These are phyloP conservation scores for Lates japonicus DNA, from an alignment of 2,797 vertebrate genomes.

Conservation along the genomic window DNA sequence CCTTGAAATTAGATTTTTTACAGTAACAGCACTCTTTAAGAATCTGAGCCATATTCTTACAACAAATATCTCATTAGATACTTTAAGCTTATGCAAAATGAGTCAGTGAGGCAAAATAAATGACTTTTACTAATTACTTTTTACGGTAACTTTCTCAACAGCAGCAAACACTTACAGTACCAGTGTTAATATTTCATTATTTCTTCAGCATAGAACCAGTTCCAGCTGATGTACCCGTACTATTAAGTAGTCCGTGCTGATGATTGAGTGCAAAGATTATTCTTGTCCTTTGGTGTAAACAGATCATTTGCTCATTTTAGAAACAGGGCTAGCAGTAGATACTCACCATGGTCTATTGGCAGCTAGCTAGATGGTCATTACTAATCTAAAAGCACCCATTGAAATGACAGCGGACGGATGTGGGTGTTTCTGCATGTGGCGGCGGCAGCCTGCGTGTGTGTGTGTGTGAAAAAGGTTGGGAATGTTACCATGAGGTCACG, in stretches of 20 bases:
- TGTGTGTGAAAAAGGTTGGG: slow-evolving; percentile 52
- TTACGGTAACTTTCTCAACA: slow-evolving; percentile 32
- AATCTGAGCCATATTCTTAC: no score
- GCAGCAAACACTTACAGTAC: slow-evolving; percentile 35
- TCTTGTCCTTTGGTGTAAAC: slow-evolving; percentile 64
- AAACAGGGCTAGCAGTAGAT: slow-evolving; percentile 43
- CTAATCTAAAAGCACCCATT: slow-evolving; percentile 65
- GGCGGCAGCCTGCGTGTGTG: slow-evolving; percentile 3
- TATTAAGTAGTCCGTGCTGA: slow-evolving; percentile 45
- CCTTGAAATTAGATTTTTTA: no score
- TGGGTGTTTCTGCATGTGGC: slow-evolving; percentile 37
- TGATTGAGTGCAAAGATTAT: slow-evolving; percentile 72
- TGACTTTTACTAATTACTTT: slow-evolving; percentile 42
- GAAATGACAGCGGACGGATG: background rate
- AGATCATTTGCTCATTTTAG: slow-evolving; percentile 69
- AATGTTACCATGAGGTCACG: slow-evolving; percentile 41
- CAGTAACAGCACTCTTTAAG: no score
- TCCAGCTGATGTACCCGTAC: slow-evolving; percentile 45
- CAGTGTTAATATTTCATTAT: slow-evolving; percentile 34
- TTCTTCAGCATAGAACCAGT: slow-evolving; percentile 52
- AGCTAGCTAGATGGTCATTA: slow-evolving; percentile 63
- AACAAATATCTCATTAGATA: slow-evolving; percentile 37
- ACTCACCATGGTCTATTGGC: slow-evolving; percentile 56
- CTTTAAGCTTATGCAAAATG: slow-evolving; percentile 18
- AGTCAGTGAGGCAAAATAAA: slow-evolving; percentile 32